A percentile compares a stretch with the other conserved stretches of the same genome.
Conservation (phyloP, 2,113 vertebrate species). For the Hipposideros armiger region DNA sequence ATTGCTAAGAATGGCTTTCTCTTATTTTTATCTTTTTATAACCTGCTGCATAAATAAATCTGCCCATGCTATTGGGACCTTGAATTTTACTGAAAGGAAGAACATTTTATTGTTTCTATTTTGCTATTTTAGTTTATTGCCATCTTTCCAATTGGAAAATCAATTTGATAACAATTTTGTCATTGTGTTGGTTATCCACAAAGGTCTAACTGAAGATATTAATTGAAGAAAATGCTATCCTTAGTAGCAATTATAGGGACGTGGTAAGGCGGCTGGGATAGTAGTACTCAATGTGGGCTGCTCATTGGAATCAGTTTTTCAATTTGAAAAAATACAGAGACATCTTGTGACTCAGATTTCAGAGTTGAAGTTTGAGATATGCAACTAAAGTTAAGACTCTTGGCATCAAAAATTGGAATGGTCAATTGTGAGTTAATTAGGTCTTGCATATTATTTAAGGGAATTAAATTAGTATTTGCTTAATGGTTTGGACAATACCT, state of each 20-base stretch:
- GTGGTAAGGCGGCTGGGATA: background rate
- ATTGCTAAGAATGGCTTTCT: slow-evolving; percentile 65
- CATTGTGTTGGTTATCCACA: background rate
- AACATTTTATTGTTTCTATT: background rate
- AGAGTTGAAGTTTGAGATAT: background rate
- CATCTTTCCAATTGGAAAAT: background rate
- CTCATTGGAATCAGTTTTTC: background rate
- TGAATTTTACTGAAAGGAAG: background rate
- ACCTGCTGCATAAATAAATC: background rate
- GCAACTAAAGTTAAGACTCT: background rate
- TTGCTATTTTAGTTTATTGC: background rate
- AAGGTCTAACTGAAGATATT: background rate
- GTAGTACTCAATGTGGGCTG: background rate
- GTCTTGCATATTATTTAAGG: slow-evolving; percentile 2
- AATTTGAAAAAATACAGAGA: background rate
- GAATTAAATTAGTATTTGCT: background rate
- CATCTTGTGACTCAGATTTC: slow-evolving; percentile 7
- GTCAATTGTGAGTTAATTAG: background rate
- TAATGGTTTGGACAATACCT: background rate
- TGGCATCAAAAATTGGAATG: slow-evolving; percentile 24
- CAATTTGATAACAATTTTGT: slow-evolving; percentile 38
- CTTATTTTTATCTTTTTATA: slow-evolving; percentile 63
- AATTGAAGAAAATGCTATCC: background rate
- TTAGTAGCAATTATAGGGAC: background rate
- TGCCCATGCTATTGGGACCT: accelerated